Percentiles rank a stretch among this genome's conserved stretches.
phyloP scores from a whole-genome alignment of 1,140 invertebrate genomes.

The Grapholita molesta region DNA sequence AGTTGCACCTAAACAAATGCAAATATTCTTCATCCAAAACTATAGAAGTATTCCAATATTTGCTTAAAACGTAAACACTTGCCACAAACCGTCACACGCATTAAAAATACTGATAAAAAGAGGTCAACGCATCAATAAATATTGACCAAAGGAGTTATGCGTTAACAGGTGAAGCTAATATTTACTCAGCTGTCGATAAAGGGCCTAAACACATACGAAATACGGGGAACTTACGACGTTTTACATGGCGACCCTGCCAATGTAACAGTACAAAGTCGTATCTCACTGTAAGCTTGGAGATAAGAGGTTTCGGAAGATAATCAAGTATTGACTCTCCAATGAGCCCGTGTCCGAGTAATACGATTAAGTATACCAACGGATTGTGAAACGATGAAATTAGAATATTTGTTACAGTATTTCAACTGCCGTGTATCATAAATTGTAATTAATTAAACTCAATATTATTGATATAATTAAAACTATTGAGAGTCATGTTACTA shows the following conservation, averaged over 20 bases:
- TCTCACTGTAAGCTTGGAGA: neutral
- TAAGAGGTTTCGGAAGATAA: neutral
- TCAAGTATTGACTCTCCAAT: neutral
- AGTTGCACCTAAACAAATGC: neutral
- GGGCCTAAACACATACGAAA: neutral
- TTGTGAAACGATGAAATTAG: neutral
- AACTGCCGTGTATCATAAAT: neutral
- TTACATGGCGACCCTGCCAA: neutral
- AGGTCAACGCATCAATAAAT: neutral
- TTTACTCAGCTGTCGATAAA: neutral
- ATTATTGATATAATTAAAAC: neutral
- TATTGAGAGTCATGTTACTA: too few species aligned
- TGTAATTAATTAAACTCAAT: neutral
- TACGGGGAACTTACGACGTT: neutral
- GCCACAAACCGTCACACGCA: neutral
- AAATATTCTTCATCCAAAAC: neutral
- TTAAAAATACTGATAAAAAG: slow-evolving; percentile 1
- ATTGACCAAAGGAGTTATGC: neutral
- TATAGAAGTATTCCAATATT: neutral
- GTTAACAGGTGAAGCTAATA: neutral
- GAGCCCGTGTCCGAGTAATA: neutral
- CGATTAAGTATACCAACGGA: neutral
- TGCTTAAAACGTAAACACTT: neutral
- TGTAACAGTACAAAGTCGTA: neutral
- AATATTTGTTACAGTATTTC: neutral